A percentile compares a stretch with the other conserved stretches of the same genome.
Conservation (phyloP, 2,113 vertebrate species). For the Thinocorus orbignyianus region DNA sequence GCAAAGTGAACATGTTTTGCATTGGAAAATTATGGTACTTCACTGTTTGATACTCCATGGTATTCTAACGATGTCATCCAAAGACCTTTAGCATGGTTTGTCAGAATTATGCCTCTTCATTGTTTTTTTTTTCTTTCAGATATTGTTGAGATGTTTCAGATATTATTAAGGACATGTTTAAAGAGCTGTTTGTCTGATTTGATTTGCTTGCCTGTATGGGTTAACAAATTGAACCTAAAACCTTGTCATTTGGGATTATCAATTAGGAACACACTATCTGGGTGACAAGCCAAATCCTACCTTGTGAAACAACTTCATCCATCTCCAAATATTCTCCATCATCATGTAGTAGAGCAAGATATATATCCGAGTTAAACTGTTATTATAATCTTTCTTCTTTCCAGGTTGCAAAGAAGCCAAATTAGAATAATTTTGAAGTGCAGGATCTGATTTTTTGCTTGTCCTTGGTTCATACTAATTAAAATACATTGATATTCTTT, state of each 20-base stretch:
- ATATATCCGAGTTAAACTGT: background rate
- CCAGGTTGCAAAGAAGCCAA: background rate
- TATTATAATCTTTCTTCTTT: background rate
- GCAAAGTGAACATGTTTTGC: background rate
- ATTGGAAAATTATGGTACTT: background rate
- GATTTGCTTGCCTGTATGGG: background rate
- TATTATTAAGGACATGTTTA: background rate
- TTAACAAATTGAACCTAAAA: background rate
- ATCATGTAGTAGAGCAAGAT: background rate
- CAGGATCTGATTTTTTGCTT: background rate
- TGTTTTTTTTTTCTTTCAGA: background rate
- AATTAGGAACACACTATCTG: background rate
- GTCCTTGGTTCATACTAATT: background rate
- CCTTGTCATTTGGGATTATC: background rate
- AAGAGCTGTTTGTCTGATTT: background rate
- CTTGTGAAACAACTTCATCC: background rate
- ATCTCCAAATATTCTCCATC: background rate
- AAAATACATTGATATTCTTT: background rate
- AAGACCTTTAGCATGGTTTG: background rate
- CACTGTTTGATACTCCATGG: background rate
- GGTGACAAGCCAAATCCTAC: background rate
- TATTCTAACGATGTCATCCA: background rate
- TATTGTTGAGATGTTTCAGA: background rate
- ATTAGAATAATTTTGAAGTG: background rate
- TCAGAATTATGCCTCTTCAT: background rate